These are phyloP conservation scores for Trissolcus brochymenae DNA, from an alignment of 2,888 invertebrate genomes.

Conservation along the genomic window DNA sequence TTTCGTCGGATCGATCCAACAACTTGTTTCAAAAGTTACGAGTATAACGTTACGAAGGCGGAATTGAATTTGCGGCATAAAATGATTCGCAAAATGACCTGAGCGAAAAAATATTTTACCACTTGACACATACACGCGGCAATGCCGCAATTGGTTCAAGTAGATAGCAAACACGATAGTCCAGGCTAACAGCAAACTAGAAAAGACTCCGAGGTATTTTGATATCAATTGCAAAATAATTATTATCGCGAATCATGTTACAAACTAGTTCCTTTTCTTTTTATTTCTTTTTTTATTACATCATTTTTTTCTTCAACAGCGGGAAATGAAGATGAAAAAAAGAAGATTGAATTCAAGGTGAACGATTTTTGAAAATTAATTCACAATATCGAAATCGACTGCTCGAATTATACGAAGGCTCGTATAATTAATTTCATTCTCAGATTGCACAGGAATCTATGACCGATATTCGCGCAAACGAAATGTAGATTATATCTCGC, in stretches of 20 bases:
- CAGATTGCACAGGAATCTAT: slow-evolving; percentile 24
- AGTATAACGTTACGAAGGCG: not conserved
- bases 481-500: slow-evolving; percentile 27
- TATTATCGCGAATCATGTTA: slow-evolving; percentile 24
- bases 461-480: slow-evolving; percentile 33
- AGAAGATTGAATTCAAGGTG: too few relatives aligned
- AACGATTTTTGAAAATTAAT: too few relatives aligned
- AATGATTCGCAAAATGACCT: slow-evolving; percentile 13
- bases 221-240: slow-evolving; percentile 44
- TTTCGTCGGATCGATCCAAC: too few relatives aligned
- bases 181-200: slow-evolving; percentile 14
- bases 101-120: slow-evolving; percentile 16
- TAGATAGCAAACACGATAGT: slow-evolving; percentile 31
- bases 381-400: too few relatives aligned
- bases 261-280: slow-evolving; percentile 13
- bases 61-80: not conserved
- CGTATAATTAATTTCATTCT: slow-evolving; percentile 35
- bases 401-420: too few relatives aligned
- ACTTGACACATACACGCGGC: not conserved
- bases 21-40: too few relatives aligned
- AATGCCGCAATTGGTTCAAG: slow-evolving; percentile 9
- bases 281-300: not conserved
- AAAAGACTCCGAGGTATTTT: slow-evolving; percentile 29
- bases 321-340: too few relatives aligned
- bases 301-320: too few relatives aligned